Percentiles rank a stretch among this genome's conserved stretches.
These are phyloP conservation scores for Entomobrya proxima DNA, from an alignment of 2,888 invertebrate species.

Conservation along the genomic window DNA sequence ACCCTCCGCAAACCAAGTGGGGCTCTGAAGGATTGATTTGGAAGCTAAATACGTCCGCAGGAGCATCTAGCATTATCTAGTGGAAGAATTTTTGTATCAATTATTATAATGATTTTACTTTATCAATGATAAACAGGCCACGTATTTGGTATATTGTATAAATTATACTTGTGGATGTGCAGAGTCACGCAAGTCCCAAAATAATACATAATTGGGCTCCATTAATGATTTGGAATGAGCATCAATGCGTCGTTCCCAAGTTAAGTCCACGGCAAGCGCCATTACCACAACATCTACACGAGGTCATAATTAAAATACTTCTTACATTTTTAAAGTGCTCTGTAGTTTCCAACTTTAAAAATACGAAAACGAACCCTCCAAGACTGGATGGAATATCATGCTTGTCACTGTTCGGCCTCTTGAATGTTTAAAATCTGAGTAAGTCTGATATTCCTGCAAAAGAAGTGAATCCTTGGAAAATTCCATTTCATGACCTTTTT, in stretches of 20 bases:
- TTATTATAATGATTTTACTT: no score
- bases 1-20: conserved; percentile 73
- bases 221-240: conserved; percentile 72
- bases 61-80: conserved; percentile 73
- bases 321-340: background rate
- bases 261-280: conserved; percentile 71
- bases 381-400: conserved; percentile 73
- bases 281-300: conserved; percentile 72
- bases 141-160: background rate
- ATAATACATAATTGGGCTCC: conserved; percentile 74
- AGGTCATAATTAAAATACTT: background rate
- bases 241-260: conserved; percentile 73
- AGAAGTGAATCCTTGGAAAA: conserved; percentile 72
- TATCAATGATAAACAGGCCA: no score
- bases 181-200: conserved; percentile 74
- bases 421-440: conserved; percentile 71
- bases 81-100: no score
- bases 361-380: conserved; percentile 66
- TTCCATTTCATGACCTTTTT: conserved; percentile 73
- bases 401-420: conserved; percentile 70
- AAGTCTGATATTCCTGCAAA: conserved; percentile 73
- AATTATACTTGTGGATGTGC: conserved; percentile 71
- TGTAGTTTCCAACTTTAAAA: background rate
- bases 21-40: conserved; percentile 73
- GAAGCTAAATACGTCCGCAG: conserved; percentile 73